phyloP scores from a whole-genome alignment of 2,888 invertebrate species.

The Loripinus fragilis region DNA sequence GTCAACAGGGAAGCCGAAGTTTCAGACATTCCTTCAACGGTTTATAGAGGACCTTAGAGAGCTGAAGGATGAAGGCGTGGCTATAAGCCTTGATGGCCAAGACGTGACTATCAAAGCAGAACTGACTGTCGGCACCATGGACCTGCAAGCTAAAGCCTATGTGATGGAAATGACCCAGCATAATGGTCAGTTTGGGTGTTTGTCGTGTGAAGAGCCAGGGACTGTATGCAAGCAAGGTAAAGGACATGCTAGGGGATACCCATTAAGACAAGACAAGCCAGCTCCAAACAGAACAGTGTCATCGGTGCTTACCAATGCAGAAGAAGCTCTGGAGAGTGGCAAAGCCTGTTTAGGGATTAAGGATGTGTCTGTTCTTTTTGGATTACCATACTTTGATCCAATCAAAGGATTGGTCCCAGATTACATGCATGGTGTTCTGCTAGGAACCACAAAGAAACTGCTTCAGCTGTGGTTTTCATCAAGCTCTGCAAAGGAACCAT shows the following conservation, averaged over 20 bases:
- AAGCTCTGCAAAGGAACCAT: background rate
- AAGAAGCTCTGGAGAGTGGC: slow-evolving; percentile 5
- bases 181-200: slow-evolving; percentile 51
- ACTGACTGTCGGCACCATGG: slow-evolving; percentile 46
- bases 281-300: slow-evolving; percentile 9
- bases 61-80: slow-evolving; percentile 30
- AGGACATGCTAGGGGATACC: slow-evolving; percentile 41
- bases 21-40: slow-evolving; percentile 47
- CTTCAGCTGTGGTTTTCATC: background rate
- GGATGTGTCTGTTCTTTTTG: slow-evolving; percentile 36
- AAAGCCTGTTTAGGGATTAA: slow-evolving; percentile 37
- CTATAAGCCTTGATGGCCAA: background rate
- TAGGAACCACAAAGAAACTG: slow-evolving; percentile 45
- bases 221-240: slow-evolving; percentile 33
- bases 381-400: slow-evolving; percentile 30
- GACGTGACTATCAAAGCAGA: slow-evolving; percentile 28
- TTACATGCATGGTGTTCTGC: slow-evolving; percentile 53
- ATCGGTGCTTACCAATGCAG: slow-evolving; percentile 13
- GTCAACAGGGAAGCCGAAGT: slow-evolving; percentile 45
- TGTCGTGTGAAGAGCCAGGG: slow-evolving; percentile 43
- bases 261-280: slow-evolving; percentile 13
- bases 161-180: slow-evolving; percentile 53
- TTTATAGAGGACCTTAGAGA: slow-evolving; percentile 33
- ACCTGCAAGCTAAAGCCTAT: slow-evolving; percentile 51
- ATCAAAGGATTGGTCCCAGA: slow-evolving; percentile 41